Conservation (phyloP, 2,797 vertebrate genomes). For the Parauchenoglanis ngamensis region DNA sequence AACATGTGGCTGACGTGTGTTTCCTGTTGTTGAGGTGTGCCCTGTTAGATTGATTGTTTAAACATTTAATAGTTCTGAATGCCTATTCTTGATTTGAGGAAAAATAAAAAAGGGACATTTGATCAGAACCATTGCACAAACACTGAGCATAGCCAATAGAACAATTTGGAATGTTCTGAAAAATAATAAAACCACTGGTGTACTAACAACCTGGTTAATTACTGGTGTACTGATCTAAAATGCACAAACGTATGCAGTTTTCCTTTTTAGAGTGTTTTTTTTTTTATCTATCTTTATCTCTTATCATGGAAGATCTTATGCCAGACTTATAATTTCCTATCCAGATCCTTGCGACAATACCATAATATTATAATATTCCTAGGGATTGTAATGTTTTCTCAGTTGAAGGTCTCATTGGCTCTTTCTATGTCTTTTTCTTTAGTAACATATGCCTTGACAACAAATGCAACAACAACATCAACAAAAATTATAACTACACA, state of each 20-base stretch:
- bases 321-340: neutral
- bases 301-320: neutral
- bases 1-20: neutral
- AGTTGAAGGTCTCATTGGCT: neutral
- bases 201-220: too few species aligned
- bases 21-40: neutral
- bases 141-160: too few species aligned
- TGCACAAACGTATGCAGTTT: neutral
- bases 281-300: neutral
- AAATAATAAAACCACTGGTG: too few species aligned
- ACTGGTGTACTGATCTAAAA: neutral
- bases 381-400: neutral
- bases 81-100: too few species aligned
- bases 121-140: too few species aligned
- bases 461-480: neutral
- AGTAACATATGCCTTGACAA: neutral
- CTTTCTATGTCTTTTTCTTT: neutral
- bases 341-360: too few species aligned
- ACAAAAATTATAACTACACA: neutral
- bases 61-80: too few species aligned
- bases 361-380: neutral
- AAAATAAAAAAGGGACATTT: too few species aligned
- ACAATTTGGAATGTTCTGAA: too few species aligned
- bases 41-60: neutral
- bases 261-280: neutral